These are phyloP conservation scores for Meteorus colon DNA, from an alignment of 2,888 invertebrate species.

Conservation along the genomic window DNA sequence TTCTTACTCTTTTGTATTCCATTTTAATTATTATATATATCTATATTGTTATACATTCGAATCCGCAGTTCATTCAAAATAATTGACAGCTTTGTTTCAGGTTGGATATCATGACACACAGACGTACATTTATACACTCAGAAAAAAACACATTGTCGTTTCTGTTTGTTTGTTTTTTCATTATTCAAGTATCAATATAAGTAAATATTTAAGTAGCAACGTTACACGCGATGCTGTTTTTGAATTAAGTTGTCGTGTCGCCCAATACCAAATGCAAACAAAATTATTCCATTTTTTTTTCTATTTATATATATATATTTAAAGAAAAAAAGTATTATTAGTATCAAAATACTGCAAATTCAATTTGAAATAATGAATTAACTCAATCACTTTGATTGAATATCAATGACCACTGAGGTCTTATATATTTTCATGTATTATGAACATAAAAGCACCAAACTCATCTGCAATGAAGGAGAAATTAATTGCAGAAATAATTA, in stretches of 20 bases:
- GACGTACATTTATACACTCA: neutral
- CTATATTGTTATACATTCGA: neutral
- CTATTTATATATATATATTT: neutral
- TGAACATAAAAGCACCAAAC: neutral
- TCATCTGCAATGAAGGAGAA: neutral
- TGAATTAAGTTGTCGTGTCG: neutral
- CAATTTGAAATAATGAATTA: neutral
- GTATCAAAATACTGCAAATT: neutral
- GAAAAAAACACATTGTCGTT: neutral
- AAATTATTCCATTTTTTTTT: neutral
- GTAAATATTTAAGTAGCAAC: neutral
- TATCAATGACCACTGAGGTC: neutral
- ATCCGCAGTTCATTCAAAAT: neutral
- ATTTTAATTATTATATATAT: neutral
- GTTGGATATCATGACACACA: neutral
- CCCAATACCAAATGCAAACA: neutral
- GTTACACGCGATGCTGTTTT: neutral
- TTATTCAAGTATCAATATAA: neutral
- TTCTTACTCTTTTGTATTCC: neutral
- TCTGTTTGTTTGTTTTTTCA: neutral
- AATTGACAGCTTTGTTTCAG: conserved; percentile 1
- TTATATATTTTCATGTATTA: neutral
- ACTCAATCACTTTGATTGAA: too few relatives aligned
- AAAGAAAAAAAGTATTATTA: neutral
- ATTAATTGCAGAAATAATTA: neutral